These are phyloP conservation scores for Pristionchus maxplancki DNA, from an alignment of 2,888 invertebrate species.

Conservation along the genomic window DNA sequence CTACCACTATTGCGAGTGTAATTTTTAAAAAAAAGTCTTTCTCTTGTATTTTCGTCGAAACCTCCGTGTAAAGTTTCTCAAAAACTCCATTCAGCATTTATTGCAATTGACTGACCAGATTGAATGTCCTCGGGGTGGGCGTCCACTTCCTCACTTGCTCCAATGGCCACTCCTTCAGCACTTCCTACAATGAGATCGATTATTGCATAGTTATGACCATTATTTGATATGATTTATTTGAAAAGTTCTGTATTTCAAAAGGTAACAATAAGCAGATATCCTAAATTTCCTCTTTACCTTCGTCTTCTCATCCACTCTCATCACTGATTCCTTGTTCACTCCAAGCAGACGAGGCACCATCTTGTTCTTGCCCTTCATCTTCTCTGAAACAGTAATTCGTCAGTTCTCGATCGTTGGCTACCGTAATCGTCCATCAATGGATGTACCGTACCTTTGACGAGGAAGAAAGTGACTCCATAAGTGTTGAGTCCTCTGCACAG, in stretches of 20 bases:
- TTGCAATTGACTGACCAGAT: slow-evolving; percentile 82
- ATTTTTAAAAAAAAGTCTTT: too few relatives aligned
- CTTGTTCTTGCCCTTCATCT: slow-evolving; percentile 97
- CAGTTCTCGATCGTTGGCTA: neutral
- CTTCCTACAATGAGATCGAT: neutral
- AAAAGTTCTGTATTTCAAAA: neutral
- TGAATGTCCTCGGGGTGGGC: slow-evolving; percentile 98
- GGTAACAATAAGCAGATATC: too few relatives aligned
- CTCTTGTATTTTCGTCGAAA: too few relatives aligned
- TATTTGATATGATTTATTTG: neutral
- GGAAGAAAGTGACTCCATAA: slow-evolving; percentile 99
- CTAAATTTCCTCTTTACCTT: slow-evolving; percentile 84
- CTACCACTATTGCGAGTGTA: too few relatives aligned
- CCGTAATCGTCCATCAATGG: neutral
- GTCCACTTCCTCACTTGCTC: slow-evolving; percentile 95
- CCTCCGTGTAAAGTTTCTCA: too few relatives aligned
- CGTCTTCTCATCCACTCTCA: slow-evolving; percentile 96
- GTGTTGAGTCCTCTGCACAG: slow-evolving; percentile 94
- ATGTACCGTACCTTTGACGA: slow-evolving; percentile 87
- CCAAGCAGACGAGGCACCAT: slow-evolving; percentile 95
- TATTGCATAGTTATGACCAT: neutral
- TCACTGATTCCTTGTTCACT: slow-evolving; percentile 98
- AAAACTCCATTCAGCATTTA: neutral
- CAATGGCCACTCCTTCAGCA: slow-evolving; percentile 92
- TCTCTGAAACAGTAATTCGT: slow-evolving; percentile 57